Conservation (phyloP, 2,113 vertebrate species). For the Corvus hawaiiensis region DNA sequence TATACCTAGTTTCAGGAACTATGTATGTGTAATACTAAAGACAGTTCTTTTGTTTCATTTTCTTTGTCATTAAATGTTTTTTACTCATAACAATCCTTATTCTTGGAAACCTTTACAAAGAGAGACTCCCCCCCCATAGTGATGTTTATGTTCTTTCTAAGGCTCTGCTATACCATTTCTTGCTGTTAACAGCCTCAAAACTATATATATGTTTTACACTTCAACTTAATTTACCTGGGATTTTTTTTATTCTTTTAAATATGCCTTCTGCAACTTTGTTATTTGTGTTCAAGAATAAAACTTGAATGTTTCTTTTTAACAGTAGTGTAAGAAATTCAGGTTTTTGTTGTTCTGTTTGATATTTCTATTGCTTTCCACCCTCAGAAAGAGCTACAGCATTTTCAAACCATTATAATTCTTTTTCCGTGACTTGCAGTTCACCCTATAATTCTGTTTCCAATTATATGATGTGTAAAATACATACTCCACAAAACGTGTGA, state of each 20-base stretch:
- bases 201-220: background rate
- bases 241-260: background rate
- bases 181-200: background rate
- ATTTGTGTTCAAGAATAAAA: background rate
- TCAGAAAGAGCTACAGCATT: background rate
- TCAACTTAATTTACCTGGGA: background rate
- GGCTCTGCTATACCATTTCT: background rate
- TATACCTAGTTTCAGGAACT: background rate
- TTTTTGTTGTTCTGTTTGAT: background rate
- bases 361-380: background rate
- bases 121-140: background rate
- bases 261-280: background rate
- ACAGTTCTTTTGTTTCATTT: background rate
- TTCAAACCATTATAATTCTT: constrained; percentile 11
- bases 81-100: background rate
- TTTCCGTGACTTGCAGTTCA: background rate
- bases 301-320: constrained; percentile 10
- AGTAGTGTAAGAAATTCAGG: background rate
- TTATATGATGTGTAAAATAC: constrained; percentile 39
- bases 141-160: background rate
- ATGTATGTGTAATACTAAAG: background rate
- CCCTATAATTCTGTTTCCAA: constrained; percentile 44
- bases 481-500: constrained; percentile 15
- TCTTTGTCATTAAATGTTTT: background rate
- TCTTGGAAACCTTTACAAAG: background rate